Conservation (phyloP, 1,140 invertebrate species). For the Lucilia cuprina region DNA sequence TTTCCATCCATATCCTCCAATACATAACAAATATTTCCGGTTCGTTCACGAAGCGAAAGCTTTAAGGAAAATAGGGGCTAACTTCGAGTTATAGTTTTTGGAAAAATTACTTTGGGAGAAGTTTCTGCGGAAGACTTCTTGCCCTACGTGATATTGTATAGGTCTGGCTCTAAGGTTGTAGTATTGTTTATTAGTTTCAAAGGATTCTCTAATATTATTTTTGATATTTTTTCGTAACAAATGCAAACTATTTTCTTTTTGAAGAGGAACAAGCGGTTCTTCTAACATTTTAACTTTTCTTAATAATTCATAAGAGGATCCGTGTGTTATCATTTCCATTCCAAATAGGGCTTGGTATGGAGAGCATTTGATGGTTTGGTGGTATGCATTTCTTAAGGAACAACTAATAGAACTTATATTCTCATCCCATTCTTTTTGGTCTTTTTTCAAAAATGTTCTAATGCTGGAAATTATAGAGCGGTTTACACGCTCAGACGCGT, state of each 20-base stretch:
- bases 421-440: constrained; percentile 30
- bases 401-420: not conserved
- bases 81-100: constrained; percentile 13
- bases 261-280: constrained; percentile 1
- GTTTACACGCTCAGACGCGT: constrained; percentile 6
- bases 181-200: not conserved
- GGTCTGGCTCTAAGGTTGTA: constrained; percentile 22
- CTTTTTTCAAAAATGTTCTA: constrained; percentile 11
- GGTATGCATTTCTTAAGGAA: not conserved
- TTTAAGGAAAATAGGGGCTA: constrained; percentile 7
- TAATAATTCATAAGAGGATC: not conserved
- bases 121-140: constrained; percentile 25
- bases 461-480: constrained; percentile 12
- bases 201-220: not conserved
- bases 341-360: constrained; percentile 4
- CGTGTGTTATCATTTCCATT: constrained; percentile 1
- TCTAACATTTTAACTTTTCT: not conserved
- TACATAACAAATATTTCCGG: not conserved
- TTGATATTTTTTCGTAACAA: not conserved
- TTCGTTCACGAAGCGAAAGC: not conserved
- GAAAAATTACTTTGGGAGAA: constrained; percentile 23
- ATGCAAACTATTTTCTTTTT: not conserved
- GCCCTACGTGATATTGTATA: not conserved
- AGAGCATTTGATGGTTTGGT: not conserved
- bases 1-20: too few relatives aligned